Evolutionary conservation across 2,888 invertebrate genomes (phyloP).

Genomic region (Cyclophora albipunctata): DNA sequence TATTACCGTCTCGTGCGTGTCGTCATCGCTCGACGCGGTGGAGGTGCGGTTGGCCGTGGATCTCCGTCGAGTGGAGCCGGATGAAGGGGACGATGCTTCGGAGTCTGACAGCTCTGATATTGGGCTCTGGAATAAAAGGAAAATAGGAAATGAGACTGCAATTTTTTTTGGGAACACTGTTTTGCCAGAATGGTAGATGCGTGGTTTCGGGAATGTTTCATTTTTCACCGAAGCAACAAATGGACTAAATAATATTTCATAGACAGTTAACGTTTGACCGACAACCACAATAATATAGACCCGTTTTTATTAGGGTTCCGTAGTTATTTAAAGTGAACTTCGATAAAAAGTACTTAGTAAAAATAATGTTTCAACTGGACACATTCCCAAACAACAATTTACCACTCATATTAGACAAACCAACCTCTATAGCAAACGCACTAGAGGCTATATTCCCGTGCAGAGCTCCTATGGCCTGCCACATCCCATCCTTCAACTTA

Average conservation of each 20-base stretch:
- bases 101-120: conserved; percentile 78
- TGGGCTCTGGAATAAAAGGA: conserved; percentile 48
- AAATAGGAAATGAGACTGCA: conserved; percentile 4
- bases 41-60: conserved; percentile 52
- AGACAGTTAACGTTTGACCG: too few relatives aligned
- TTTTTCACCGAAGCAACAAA: too few relatives aligned
- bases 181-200: too few relatives aligned
- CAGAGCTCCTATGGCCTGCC: conserved; percentile 51
- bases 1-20: conserved; percentile 41
- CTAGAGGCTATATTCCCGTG: conserved; percentile 43
- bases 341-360: too few relatives aligned
- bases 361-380: too few relatives aligned
- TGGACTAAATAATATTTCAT: too few relatives aligned
- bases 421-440: conserved; percentile 21
- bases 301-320: too few relatives aligned
- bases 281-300: too few relatives aligned
- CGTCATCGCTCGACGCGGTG: conserved; percentile 64
- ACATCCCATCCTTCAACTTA: conserved; percentile 44
- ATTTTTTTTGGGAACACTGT: neutral
- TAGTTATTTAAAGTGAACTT: too few relatives aligned
- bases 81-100: conserved; percentile 58
- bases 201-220: too few relatives aligned
- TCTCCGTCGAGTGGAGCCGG: conserved; percentile 42
- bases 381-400: too few relatives aligned
- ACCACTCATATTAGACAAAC: too few relatives aligned